Evolutionary conservation across 2,113 vertebrate species (phyloP), one percentile per base, ranked within the genome.

Genomic region (Ammodytes dubius): DNA sequence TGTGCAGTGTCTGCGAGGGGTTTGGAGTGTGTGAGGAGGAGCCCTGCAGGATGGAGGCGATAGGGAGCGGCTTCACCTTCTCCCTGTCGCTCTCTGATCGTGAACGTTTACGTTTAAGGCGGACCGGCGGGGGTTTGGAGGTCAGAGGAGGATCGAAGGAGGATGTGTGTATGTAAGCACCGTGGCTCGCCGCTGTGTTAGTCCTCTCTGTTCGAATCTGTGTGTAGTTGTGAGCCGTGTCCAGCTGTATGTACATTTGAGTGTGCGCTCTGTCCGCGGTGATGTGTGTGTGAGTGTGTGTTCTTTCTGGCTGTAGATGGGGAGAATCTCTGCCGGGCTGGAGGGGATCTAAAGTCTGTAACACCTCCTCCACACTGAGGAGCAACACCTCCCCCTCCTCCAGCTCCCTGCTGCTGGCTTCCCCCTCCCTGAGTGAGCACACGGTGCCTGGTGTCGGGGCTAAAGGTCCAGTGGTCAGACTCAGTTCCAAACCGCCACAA

Each of bases 21-120:
- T 95, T 93, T 1, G 96, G 96, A 0, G 96, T 95, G 70, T 96
- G 95, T 73, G 96, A 52, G 0, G 96, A 93, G 2, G 97, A 96
- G 86, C 96, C 97, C 81, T 97, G 96, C 81, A 99, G 96, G 91
- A 99, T 97, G 91, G 96, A 97, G 91, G 96, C 95, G 84, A 99
- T 98, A 54, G 98, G 96, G 37, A 99, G 94, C 77, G 97, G 98
- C 61, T 97, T 96, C 80, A 99, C 96, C 91, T 97, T 98, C 82
- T 99, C 98, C 2, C 98, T 96, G 95, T 99, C 98, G 0, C 98
- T 99, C 94, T 99, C 98, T 0, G 98, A 99, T 63, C 96, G 97
- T 61, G 98, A 99, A 17, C 97, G 96, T 86, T 99, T 99, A 73
- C 97, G 96, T 91, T 97, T 97, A 79, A 97, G 92, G 89, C 97